Conservation (phyloP, 2,888 invertebrate genomes). For the Prenolepis imparis region DNA sequence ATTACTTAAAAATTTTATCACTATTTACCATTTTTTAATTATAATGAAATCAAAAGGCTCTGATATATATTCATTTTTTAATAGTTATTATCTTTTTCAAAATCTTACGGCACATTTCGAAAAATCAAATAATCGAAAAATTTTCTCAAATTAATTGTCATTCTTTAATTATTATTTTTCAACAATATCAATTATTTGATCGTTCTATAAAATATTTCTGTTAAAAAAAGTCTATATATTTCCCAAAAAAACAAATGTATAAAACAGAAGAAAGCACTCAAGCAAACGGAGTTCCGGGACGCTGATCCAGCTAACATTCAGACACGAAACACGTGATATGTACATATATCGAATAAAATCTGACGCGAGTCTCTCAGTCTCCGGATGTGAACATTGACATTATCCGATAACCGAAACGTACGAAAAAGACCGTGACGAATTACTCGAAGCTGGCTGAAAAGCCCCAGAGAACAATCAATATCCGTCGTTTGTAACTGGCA, state of each 20-base stretch:
- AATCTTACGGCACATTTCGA: not conserved
- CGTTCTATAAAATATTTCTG: not conserved
- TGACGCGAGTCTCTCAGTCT: constrained; percentile 32
- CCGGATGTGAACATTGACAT: constrained; percentile 20
- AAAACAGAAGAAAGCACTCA: not conserved
- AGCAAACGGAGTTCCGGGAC: not conserved
- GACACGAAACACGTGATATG: constrained; percentile 2
- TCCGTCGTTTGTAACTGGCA: constrained; percentile 72
- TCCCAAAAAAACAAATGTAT: not conserved
- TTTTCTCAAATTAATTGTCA: not conserved
- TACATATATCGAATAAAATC: constrained; percentile 35
- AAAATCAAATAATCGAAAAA: not conserved
- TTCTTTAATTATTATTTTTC: not conserved
- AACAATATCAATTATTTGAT: not conserved
- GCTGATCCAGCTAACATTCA: not conserved
- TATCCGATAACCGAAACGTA: constrained; percentile 47
- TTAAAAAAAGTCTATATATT: not conserved
- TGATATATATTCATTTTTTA: too few relatives aligned
- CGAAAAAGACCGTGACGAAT: constrained; percentile 46
- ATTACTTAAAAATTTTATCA: not conserved
- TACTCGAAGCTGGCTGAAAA: constrained; percentile 59
- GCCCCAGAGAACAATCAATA: constrained; percentile 72
- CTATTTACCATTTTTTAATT: too few relatives aligned
- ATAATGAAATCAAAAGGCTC: not conserved
- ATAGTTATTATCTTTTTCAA: not conserved